Conservation (phyloP, 1,140 invertebrate genomes). For the Rhagoletis zephyria region DNA sequence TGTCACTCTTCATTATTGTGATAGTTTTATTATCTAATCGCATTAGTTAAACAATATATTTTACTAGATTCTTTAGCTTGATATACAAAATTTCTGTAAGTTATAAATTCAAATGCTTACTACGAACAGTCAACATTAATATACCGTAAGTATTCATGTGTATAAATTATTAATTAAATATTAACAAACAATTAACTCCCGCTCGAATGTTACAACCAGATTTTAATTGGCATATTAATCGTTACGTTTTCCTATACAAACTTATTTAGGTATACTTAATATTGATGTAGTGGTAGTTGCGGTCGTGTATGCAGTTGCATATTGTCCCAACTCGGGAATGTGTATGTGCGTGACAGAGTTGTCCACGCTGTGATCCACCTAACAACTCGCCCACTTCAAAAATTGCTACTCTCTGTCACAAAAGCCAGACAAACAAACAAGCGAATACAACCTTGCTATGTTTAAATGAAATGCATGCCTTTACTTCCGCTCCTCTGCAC, state of each 20-base stretch:
- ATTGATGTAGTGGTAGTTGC: not conserved
- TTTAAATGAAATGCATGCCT: not conserved
- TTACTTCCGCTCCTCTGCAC: not conserved
- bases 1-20: too few relatives aligned
- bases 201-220: not conserved
- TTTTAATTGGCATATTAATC: too few relatives aligned
- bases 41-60: too few relatives aligned
- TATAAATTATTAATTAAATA: not conserved
- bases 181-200: not conserved
- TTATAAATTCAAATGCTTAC: not conserved
- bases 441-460: not conserved
- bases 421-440: slow-evolving; percentile 1
- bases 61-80: not conserved
- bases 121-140: not conserved
- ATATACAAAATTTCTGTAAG: not conserved
- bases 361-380: not conserved
- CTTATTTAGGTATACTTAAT: not conserved
- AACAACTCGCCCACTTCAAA: slow-evolving; percentile 7
- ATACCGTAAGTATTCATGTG: not conserved
- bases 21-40: too few relatives aligned
- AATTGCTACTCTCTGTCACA: not conserved
- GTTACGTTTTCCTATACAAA: too few relatives aligned
- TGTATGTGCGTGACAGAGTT: not conserved
- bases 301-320: not conserved
- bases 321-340: not conserved